Base-by-base conservation (phyloP, 53 echinoderm and acorn worm species). In the Luidia sarsii region DNA sequence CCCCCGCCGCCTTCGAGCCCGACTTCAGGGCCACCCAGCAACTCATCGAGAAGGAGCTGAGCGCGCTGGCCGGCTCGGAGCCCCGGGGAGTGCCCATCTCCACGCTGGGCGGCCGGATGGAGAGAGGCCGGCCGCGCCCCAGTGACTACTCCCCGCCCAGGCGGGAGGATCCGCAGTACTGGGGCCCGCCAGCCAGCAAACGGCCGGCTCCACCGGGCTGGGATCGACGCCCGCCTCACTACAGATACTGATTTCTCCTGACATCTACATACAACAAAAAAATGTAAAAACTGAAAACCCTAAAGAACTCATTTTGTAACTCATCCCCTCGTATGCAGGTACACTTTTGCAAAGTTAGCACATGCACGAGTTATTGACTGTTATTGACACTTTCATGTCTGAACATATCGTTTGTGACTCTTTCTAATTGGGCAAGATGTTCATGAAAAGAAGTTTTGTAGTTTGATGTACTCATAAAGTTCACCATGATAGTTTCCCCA, bases 161-260 rank as follows among this genome's bases (percentile, higher is more conserved):
- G 11, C 59, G 77, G 31, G 61, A 61, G 4, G 77, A 60, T 20
- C 20, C 77, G 32, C 62, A 77, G 1, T 55, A 33, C 61, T 77
- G 77, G 77, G 28, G 48, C 41, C 60, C 60, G 45, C 45, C 77
- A 32, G 11, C 41, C 6, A 38, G n/a, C 62, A 77, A 77, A 31
- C 77, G 46, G 3, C 61, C 77, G 28, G 77, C 45, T 18, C 77
- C 60, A 19, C 60, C 61, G 27, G 7, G 1, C 0, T 59, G 77
- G 61, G 77, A 48, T 7, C 43, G 20, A 45, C 60, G 24, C 0
- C 60, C 77, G 8, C 48, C 77, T 77, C 56, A 74, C 57, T 77
- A 77, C 62, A 77, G 77, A 61, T 77, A 77, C 48, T 77, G 48
- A 74, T n/a, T n/a, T n/a, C n/a, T n/a, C n/a, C n/a, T n/a, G n/a